Base-by-base conservation (phyloP, 2,888 invertebrate genomes). In the Malacosoma neustria region DNA sequence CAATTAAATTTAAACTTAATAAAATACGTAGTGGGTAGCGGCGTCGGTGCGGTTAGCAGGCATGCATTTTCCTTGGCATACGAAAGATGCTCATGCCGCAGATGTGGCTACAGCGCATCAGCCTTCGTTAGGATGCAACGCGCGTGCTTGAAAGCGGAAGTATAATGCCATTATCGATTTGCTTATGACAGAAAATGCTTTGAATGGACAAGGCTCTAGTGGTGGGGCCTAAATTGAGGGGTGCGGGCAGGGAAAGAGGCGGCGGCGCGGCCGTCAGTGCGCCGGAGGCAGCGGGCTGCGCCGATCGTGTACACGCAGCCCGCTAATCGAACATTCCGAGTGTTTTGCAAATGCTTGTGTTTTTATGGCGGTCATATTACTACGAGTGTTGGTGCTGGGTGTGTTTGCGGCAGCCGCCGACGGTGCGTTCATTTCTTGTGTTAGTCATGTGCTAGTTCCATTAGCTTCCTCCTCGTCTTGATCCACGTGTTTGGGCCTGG, bases 291-390 rank as follows among this genome's bases (percentile, higher is more conserved):
- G 73, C 71, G 73, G 72, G 75, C 71, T 72, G 72, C 72, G 72
- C 61, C 66, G 70, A 65, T 69, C 62, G 69, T 71, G 48, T 64
- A 51, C 55, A 64, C 79, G 82, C 84, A 79, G 84, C 82, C 81
- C 81, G 85, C 82, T 70, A 72, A 64, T 65, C 73, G 65, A 54
- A 61, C 44, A 67, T 72, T 70, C 57, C 74, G 77, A 75, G 79
- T 80, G 71, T 65, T 70, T 84, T 87, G 88, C 90, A 89, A 89
- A 91, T 91, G 91, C 88, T 87, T 87, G 87, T 87, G 88, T 87
- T 90, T 90, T 89, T 90, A 91, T 92, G 92, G 92, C 92, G 91
- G 88, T 91, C 88, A 89, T 89, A 90, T 89, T 90, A 87, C 88
- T 90, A 87, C 89, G 89, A 88, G 88, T 90, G 89, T 84, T 88